Evolutionary conservation across 2,888 invertebrate genomes (phyloP), one percentile per base, ranked within the genome.

Genomic region (Platypus cylindrus): DNA sequence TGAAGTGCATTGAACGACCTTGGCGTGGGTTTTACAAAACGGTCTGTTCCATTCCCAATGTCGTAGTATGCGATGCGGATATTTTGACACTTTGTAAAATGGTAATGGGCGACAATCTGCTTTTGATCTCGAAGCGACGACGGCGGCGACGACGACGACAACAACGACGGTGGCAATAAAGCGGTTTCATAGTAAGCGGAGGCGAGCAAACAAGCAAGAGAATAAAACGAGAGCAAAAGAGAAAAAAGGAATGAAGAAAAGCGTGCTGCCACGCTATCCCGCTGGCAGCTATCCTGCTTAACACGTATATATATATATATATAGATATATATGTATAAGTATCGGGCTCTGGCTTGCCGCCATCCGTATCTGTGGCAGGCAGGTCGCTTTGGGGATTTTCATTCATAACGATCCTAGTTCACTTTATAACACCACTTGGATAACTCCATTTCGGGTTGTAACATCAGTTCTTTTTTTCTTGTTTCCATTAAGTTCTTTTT

Each of bases 11-110:
- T 26, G 41, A 38, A 38, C 41, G 41, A 22, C 41, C 41, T 41
- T 41, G 41, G 30, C 38, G 41, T 36, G 38, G 38, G 38, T 20
- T 17, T 30, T 14, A 36, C 32, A 36, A 36, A 35, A 20, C 30
- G 25, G 24, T 35, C 17, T 37, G 26, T 32, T 23, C 33, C 38
- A 35, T 27, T 38, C 26, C 33, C 36, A 32, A 34, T 25, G 32
- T 37, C 36, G 40, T 40, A 40, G 37, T 40, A 40, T 34, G 32
- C 40, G 40, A 37, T 40, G 35, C 43, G 43, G 43, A 38, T 44
- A 44, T 44, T 44, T 41, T 41, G 40, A 44, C 41, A 44, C 41
- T 44, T 43, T 36, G 37, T 38, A 41, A 44, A 44, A 43, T 40
- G 40, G 40, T 36, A 40, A 41, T 38, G 37, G 37, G 43, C 41